Evolutionary conservation across 2,888 invertebrate species (phyloP).

Genomic region (Fragum sueziense): DNA sequence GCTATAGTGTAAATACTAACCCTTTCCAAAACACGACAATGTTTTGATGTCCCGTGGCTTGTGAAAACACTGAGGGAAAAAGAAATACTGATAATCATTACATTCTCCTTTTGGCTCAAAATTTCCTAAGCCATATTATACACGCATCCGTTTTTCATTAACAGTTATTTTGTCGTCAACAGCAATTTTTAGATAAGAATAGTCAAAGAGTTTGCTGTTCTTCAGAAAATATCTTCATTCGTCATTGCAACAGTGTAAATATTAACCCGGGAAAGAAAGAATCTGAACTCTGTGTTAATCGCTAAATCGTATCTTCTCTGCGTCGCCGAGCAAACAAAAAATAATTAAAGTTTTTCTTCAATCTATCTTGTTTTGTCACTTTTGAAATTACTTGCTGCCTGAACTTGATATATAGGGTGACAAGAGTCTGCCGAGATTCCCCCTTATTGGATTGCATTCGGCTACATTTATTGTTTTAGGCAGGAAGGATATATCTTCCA

Average conservation of each 20-base stretch:
- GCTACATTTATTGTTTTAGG: slow-evolving; percentile 30
- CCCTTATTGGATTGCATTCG: slow-evolving; percentile 28
- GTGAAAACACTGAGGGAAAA: neutral
- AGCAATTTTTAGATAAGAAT: neutral
- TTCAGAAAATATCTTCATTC: neutral
- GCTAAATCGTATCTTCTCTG: slow-evolving; percentile 5
- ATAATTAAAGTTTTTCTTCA: slow-evolving; percentile 45
- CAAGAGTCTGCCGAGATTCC: slow-evolving; percentile 43
- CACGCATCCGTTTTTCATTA: no score
- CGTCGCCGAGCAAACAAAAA: slow-evolving; percentile 34
- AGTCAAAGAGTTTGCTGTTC: neutral
- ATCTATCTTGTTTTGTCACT: slow-evolving; percentile 52
- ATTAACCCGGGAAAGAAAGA: slow-evolving; percentile 1
- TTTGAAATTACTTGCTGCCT: slow-evolving; percentile 33
- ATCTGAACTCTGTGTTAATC: slow-evolving; percentile 9
- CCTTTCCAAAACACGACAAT: no score
- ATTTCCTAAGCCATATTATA: neutral
- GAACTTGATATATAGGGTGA: slow-evolving; percentile 55
- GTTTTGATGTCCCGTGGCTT: neutral
- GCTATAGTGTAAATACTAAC: neutral
- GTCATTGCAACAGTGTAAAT: slow-evolving; percentile 13
- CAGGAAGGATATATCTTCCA: slow-evolving; percentile 21
- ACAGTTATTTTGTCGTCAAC: no score
- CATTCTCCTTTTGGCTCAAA: neutral
- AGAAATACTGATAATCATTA: neutral